A percentile compares a stretch with the other conserved stretches of the same genome.
phyloP scores from a whole-genome alignment of 64 coral and sea anemone genomes.

The Stichodactyla mertensii region DNA sequence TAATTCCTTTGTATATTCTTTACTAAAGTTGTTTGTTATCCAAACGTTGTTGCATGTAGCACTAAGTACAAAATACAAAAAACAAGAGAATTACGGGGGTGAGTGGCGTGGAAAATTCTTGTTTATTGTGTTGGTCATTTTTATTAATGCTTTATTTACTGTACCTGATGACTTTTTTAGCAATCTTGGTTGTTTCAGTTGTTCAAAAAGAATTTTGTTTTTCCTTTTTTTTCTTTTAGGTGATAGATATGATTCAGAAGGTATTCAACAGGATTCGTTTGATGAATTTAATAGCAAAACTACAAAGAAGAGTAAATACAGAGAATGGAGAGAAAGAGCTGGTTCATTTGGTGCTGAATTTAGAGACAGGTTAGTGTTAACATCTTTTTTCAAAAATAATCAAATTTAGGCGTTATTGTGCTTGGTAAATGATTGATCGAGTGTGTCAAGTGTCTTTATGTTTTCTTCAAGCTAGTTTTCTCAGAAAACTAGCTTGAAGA shows the following conservation, averaged over 20 bases:
- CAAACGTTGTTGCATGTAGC: background rate
- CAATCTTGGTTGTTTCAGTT: background rate
- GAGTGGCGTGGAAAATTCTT: background rate
- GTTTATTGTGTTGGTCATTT: background rate
- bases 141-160: background rate
- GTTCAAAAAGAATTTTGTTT: background rate
- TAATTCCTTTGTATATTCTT: background rate
- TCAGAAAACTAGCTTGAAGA: too few species aligned
- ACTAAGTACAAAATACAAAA: conserved; percentile 3
- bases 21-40: conserved; percentile 11
- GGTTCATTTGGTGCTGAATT: conserved; percentile 74
- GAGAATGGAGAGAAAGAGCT: conserved; percentile 81
- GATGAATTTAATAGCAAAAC: conserved; percentile 93
- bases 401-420: too few species aligned
- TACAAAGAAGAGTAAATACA: conserved; percentile 63
- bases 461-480: too few species aligned
- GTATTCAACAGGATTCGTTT: conserved; percentile 69
- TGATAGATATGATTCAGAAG: conserved; percentile 67
- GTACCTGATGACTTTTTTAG: background rate
- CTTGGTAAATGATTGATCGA: too few species aligned
- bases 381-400: too few species aligned
- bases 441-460: too few species aligned
- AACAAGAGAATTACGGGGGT: background rate
- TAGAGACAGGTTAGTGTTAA: conserved; percentile 44
- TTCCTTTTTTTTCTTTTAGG: conserved; percentile 32